A percentile compares a stretch with the other conserved stretches of the same genome.
Conservation (phyloP, 2,113 vertebrate genomes). For the Corythoichthys intestinalis region DNA sequence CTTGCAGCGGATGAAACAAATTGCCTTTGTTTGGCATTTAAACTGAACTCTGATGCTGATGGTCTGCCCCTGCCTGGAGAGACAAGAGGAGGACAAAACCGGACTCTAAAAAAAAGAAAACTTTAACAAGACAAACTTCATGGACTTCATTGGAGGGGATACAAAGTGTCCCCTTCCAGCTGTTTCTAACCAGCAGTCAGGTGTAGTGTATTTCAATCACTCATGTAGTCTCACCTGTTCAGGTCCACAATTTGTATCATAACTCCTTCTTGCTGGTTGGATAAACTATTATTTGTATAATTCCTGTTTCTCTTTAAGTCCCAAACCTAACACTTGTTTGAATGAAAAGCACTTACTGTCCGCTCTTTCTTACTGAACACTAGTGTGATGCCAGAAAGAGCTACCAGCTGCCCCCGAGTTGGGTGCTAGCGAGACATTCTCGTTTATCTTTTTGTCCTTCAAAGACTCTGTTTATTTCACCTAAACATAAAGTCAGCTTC, state of each 20-base stretch:
- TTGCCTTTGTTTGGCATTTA: constrained; percentile 26
- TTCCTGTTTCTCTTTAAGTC: constrained; percentile 52
- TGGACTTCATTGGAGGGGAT: constrained; percentile 34
- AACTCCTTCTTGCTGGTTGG: constrained; percentile 56
- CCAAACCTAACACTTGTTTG: constrained; percentile 48
- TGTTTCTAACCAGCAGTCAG: constrained; percentile 58
- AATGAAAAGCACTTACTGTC: constrained; percentile 62
- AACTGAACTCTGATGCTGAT: constrained; percentile 34
- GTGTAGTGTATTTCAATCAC: constrained; percentile 33
- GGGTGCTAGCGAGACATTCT: constrained; percentile 53
- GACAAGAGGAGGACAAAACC: constrained; percentile 41
- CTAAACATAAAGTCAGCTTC: constrained; percentile 38
- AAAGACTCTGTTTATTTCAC: constrained; percentile 37
- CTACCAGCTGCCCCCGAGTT: constrained; percentile 63
- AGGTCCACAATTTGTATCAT: constrained; percentile 42
- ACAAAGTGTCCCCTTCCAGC: constrained; percentile 10
- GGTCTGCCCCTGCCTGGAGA: constrained; percentile 22
- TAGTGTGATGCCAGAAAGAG: constrained; percentile 56
- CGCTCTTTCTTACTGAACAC: constrained; percentile 52
- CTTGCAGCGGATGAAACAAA: constrained; percentile 11
- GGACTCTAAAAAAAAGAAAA: constrained; percentile 33
- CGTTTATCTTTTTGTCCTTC: constrained; percentile 25
- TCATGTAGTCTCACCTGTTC: constrained; percentile 40
- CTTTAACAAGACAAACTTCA: constrained; percentile 39
- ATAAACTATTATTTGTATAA: constrained; percentile 68